Evolutionary conservation across 2,797 vertebrate species (phyloP).

Genomic region (Heteromormyrus szaboi): DNA sequence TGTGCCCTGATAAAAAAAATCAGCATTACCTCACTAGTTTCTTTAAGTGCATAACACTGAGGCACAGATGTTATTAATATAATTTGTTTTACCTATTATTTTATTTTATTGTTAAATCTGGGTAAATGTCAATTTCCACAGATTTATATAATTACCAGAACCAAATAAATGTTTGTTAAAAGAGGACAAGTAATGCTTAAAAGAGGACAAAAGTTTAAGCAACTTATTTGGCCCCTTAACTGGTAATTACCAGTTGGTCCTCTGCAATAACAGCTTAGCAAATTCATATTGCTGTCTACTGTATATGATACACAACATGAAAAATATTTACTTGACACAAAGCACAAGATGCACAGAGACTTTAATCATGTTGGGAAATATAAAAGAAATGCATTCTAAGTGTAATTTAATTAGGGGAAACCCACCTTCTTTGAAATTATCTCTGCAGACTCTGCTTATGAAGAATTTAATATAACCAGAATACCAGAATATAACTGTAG

Average conservation of each 20-base stretch:
- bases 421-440: background rate
- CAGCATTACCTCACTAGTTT: background rate
- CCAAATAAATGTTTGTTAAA: background rate
- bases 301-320: background rate
- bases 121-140: background rate
- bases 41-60: background rate
- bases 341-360: background rate
- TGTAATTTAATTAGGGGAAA: background rate
- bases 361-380: background rate
- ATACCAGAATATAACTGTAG: background rate
- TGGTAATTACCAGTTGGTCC: background rate
- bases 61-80: background rate
- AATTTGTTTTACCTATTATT: background rate
- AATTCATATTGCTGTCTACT: background rate
- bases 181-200: background rate
- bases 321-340: background rate
- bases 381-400: background rate
- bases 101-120: background rate
- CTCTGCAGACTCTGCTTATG: background rate
- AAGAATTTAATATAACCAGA: background rate
- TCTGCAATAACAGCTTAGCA: background rate
- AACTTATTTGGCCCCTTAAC: background rate
- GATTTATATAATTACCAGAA: background rate
- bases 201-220: background rate
- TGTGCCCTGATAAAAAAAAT: background rate